Evolutionary conservation across 1,140 invertebrate genomes (phyloP), one percentile per base, ranked within the genome.

Genomic region (Centruroides sculpturatus): DNA sequence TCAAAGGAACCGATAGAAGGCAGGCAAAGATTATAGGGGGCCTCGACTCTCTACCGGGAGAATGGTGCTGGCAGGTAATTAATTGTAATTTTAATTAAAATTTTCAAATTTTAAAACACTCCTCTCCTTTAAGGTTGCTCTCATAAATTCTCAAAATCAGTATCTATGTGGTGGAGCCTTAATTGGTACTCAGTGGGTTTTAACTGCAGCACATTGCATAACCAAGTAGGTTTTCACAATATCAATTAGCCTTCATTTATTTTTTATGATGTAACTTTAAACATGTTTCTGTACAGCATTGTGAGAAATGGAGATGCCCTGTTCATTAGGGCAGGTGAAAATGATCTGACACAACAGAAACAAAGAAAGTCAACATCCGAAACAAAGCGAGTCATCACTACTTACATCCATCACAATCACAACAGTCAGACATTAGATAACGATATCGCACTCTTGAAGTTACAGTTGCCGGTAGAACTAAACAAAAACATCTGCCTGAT

Each of bases 331-430:
- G 88, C 94, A 0, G 92, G 92, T 0, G 92, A 96, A 71, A 89
- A 94, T 69, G 89, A 97, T 74, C 73, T 95, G 59, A 90, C 89
- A 3, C 74, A 84, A 12, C 57, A 58, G 7, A 64, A 70, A 60
- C 88, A 88, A 66, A 87, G 87, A 12, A 90, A 85, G 64, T 86
- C 87, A 0, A 86, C 86, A 3, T 90, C 89, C 0, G 89, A 93
- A 74, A 93, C 90, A 0, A 76, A 92, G 12, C 76, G 87, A 23
- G 88, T 94, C 5, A 86, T 86, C 35, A 92, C 89, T 12, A 94
- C 91, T 0, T 95, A 95, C 72, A 94, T 95, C 54, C 92, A 97
- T 72, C 91, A 94, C 68, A 93, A 95, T 74, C 93, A 96, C 76
- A 94, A 97, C 72, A 91, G 87, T 64, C 89, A 94, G 73, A 96